Base-by-base conservation (phyloP, 2,888 invertebrate genomes). In the Erpobdella octoculata region DNA sequence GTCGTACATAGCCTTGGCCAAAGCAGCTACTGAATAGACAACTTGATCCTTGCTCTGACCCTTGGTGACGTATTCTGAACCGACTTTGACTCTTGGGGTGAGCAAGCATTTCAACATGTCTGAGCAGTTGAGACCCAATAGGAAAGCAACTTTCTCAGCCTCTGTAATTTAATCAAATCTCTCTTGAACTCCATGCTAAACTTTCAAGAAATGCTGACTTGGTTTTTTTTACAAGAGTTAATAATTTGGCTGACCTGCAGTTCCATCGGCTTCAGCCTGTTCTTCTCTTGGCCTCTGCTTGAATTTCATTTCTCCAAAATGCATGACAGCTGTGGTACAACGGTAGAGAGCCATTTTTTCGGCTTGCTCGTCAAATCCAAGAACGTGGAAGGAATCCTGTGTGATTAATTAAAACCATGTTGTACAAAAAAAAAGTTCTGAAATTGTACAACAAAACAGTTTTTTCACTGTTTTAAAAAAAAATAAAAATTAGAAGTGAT, bases 251-350 rank as follows among this genome's bases (percentile, higher is more conserved):
- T 68, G 76, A 80, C 80, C 80, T 68, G 80, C 78, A 35, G 82
- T 81, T 59, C 82, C 83, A 74, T 83, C 83, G 46, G 82, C 79
- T 73, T 83, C 83, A 36, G 83, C 83, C 78, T 98, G 98, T 86
- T 98, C 98, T 87, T 97, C 98, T 83, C 97, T 92, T 88, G 97
- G 97, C 86, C 97, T 92, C 88, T 98, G 98, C 87, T 98, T 99
- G 92, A 98, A 98, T 87, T 97, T 96, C 93, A 98, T 93, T 85
- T 92, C 90, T 87, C 98, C 98, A 91, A 98, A 95, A 86, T 98
- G 97, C 93, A 99, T 95, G 84, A 98, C 96, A 83, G 93, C 88
- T 82, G 95, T 93, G 79, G 95, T 95, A 86, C 96, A 92, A 86
- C 90, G 94, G 89, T 95, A 99, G 81, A 98, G 90, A 85, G 96